Evolutionary conservation across 2,113 vertebrate species (phyloP).

Genomic region (Gulo gulo): DNA sequence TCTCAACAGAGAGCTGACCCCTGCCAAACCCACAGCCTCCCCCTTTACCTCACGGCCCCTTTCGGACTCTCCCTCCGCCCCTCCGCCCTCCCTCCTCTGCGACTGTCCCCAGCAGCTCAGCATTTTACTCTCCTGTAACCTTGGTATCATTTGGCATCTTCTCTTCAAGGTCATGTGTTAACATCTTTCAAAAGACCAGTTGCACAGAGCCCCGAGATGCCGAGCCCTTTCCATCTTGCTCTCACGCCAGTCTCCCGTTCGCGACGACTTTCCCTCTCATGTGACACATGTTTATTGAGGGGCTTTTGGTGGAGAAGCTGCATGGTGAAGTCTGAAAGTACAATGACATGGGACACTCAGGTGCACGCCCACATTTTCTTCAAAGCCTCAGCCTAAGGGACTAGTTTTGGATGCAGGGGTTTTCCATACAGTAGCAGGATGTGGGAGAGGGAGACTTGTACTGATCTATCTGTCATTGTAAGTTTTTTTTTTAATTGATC

Average conservation of each 20-base stretch:
- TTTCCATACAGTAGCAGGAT: fast-evolving
- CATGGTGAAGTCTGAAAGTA: neutral
- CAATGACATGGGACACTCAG: neutral
- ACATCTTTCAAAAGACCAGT: neutral
- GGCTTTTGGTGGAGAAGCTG: neutral
- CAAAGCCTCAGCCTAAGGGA: neutral
- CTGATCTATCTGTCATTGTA: neutral
- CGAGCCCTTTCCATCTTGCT: no score
- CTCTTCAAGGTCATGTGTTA: neutral
- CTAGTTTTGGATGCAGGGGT: neutral
- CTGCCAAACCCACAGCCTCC: neutral
- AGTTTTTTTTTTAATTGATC: neutral
- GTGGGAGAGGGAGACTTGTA: neutral
- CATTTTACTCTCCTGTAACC: neutral
- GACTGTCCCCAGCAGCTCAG: neutral
- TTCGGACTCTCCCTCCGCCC: fast-evolving
- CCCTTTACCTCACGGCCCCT: no score
- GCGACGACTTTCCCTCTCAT: neutral
- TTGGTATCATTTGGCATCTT: neutral
- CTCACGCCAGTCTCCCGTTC: fast-evolving
- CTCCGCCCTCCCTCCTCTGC: neutral
- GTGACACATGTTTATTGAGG: neutral
- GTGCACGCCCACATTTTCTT: fast-evolving
- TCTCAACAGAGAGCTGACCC: neutral
- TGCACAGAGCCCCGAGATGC: neutral